Percentiles rank a stretch among this genome's conserved stretches.
Evolutionary conservation across 1,140 invertebrate species (phyloP).

Genomic region (Bombus difficillimus): DNA sequence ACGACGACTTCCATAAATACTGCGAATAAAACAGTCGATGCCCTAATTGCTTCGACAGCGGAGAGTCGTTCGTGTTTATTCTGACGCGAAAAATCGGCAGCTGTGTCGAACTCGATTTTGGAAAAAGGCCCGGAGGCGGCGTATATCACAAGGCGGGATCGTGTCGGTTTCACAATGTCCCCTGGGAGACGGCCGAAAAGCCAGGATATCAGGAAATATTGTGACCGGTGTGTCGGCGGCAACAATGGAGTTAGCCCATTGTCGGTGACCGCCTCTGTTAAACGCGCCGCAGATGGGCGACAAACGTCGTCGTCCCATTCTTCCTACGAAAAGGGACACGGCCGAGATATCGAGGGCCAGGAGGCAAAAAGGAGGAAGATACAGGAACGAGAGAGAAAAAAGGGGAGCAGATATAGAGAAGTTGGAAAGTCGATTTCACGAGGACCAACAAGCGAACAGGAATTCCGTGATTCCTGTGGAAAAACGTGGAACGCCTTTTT

Average conservation of each 20-base stretch:
- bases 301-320: constrained; percentile 63
- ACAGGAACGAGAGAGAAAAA: background rate
- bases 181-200: constrained; percentile 60
- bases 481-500: background rate
- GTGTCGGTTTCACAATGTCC: constrained; percentile 38
- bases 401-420: constrained; percentile 38
- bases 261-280: constrained; percentile 61
- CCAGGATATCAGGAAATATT: constrained; percentile 70
- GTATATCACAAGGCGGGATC: constrained; percentile 62
- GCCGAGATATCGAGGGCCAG: constrained; percentile 16
- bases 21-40: background rate
- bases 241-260: constrained; percentile 67
- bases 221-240: constrained; percentile 64
- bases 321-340: constrained; percentile 60
- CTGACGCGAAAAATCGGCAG: constrained; percentile 45
- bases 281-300: constrained; percentile 68
- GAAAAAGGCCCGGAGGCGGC: constrained; percentile 30
- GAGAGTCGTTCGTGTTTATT: background rate
- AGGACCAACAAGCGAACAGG: constrained; percentile 5
- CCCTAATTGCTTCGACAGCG: background rate
- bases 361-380: background rate
- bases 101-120: constrained; percentile 42
- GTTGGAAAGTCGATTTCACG: constrained; percentile 57
- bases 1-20: no score
- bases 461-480: constrained; percentile 33